Base-by-base conservation (phyloP, 2,888 invertebrate genomes). In the Scaptomyza parva region DNA sequence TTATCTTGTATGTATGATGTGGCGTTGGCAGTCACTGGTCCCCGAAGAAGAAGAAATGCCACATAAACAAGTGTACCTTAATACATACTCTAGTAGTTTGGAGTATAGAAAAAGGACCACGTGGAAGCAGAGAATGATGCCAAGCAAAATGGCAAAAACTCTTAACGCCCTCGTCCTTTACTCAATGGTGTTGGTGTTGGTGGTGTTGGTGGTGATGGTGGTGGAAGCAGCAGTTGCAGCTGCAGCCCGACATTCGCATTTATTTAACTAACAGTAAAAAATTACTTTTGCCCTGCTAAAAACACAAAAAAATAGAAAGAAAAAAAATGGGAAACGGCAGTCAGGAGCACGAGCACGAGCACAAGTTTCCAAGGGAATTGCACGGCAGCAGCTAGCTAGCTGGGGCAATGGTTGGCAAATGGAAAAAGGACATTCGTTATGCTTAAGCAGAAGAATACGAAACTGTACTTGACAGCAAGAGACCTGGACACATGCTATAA, bases 401-500 rank as follows among this genome's bases (percentile, higher is more conserved):
- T 52, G 60, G 40, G 41, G 61, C 50, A 62, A 57, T 43, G 41
- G 62, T 28, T 40, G 55, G 67, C 67, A 75, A 80, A 83, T 80
- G 77, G 73, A 70, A 75, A 77, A 75, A 80, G 83, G 77, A 78
- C 89, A 89, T 89, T 89, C 86, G 89, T 89, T 89, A 87, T 87
- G 86, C 88, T 90, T 88, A 89, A 90, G 89, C 84, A 89, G 75
- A 82, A 90, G 86, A 82, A 82, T 77, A 87, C 78, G 88, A 84
- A 83, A 88, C 88, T 89, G 87, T 86, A 86, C 89, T 86, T 88
- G 70, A 79, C 86, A 85, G 78, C 63, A 17, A 48, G 17, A 63
- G 67, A 37, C 68, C 78, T 73, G 67, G 66, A 62, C 63, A 66
- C 18, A 28, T 28, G 45, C 45, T 12, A 39, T 43, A n/a, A 30